These are phyloP conservation scores for Diplodus sargus DNA, from an alignment of 2,797 vertebrate genomes.

Conservation along the genomic window DNA sequence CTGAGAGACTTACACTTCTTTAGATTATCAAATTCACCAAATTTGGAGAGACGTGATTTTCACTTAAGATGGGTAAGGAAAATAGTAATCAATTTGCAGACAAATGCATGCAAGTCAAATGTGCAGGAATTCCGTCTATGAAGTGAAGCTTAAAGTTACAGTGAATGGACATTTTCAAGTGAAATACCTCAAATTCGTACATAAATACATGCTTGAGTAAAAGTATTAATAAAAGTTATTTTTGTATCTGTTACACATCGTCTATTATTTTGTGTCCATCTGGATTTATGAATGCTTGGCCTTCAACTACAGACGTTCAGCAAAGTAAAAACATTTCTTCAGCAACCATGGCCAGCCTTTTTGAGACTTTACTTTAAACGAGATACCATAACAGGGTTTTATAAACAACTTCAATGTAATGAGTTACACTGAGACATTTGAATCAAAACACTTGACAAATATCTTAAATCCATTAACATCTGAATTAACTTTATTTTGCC, in stretches of 20 bases:
- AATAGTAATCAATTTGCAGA: neutral
- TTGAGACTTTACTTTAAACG: no score
- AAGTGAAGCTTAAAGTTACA: neutral
- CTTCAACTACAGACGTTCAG: no score
- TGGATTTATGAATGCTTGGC: neutral
- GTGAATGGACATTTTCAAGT: neutral
- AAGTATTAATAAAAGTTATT: neutral
- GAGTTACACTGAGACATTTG: neutral
- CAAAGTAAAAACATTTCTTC: no score
- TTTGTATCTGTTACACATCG: neutral
- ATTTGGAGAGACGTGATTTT: neutral
- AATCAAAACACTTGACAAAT: neutral
- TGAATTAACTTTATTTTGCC: slow-evolving; percentile 62
- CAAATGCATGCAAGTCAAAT: neutral
- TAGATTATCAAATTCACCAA: neutral
- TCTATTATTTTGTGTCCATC: neutral
- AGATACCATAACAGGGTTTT: neutral
- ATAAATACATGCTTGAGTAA: no score
- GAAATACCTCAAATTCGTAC: neutral
- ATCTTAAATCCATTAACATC: slow-evolving; percentile 22
- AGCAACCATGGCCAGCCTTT: no score
- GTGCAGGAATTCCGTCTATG: neutral
- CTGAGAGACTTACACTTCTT: neutral
- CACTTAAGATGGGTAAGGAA: neutral
- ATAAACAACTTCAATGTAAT: neutral